A percentile compares a stretch with the other conserved stretches of the same genome.
Evolutionary conservation across 2,797 vertebrate species (phyloP).

Genomic region (Coranthus polyacanthus): DNA sequence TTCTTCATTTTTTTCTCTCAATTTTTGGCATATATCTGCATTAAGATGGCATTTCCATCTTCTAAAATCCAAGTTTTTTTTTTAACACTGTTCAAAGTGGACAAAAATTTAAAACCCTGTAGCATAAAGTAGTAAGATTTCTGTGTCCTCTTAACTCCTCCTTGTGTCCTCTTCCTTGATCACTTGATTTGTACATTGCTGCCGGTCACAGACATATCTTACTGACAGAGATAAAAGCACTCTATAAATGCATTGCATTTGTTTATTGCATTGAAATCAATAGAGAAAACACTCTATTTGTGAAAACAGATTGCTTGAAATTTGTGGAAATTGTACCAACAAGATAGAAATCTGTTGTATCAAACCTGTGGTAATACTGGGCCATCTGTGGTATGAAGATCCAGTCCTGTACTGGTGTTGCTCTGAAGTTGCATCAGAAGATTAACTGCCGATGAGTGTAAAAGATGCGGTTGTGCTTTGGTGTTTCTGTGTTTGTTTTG

Average conservation of each 20-base stretch:
- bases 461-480: slow-evolving; percentile 14
- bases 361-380: slow-evolving; percentile 3
- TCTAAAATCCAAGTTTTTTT: slow-evolving; percentile 11
- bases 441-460: slow-evolving; percentile 33
- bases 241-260: too few relatives aligned
- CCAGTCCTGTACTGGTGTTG: slow-evolving; percentile 39
- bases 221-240: too few relatives aligned
- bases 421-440: slow-evolving; percentile 67
- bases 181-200: not conserved
- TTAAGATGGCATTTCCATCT: slow-evolving; percentile 17
- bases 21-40: slow-evolving; percentile 7
- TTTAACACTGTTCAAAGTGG: not conserved
- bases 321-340: not conserved
- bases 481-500: slow-evolving; percentile 10
- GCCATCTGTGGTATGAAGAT: slow-evolving; percentile 16
- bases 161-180: not conserved
- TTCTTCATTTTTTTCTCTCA: not conserved
- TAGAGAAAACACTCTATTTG: not conserved
- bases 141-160: not conserved
- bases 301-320: not conserved
- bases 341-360: not conserved
- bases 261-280: too few relatives aligned
- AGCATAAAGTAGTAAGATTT: not conserved
- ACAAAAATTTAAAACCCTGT: not conserved
- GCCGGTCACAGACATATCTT: not conserved